Evolutionary conservation across 2,797 vertebrate genomes (phyloP).

Genomic region (Dryobates pubescens): DNA sequence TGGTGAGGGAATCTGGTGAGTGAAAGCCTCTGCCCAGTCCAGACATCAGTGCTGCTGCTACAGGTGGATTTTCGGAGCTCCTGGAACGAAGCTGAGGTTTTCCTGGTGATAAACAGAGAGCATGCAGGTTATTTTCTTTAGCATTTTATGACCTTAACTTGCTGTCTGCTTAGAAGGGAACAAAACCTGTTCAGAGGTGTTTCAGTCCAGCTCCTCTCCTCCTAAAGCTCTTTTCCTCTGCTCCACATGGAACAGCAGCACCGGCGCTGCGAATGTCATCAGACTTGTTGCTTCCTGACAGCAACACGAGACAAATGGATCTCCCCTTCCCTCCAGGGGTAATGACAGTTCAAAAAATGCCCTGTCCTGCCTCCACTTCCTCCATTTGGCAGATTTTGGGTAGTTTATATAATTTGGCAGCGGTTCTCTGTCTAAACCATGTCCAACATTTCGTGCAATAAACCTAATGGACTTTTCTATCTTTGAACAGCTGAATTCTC

Average conservation of each 20-base stretch:
- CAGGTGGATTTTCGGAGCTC: neutral
- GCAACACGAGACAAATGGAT: neutral
- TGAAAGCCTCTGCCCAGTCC: neutral
- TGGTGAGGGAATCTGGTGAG: neutral
- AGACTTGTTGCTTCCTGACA: neutral
- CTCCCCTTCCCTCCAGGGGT: neutral
- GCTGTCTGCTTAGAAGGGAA: neutral
- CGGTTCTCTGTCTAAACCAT: slow-evolving; percentile 65
- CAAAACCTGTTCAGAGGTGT: neutral
- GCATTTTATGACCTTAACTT: neutral
- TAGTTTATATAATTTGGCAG: slow-evolving; percentile 76
- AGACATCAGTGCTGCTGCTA: rapidly evolving
- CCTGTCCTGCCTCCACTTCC: slow-evolving; percentile 12
- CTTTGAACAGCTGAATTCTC: slow-evolving; percentile 87
- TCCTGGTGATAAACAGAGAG: neutral
- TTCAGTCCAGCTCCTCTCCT: neutral
- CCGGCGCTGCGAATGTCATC: neutral
- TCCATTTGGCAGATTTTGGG: slow-evolving; percentile 35
- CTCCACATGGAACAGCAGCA: neutral
- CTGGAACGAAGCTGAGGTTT: neutral
- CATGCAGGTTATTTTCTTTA: neutral
- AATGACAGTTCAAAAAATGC: slow-evolving; percentile 30
- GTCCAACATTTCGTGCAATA: slow-evolving; percentile 73
- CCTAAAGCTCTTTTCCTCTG: neutral
- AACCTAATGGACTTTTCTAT: slow-evolving; percentile 81